These are phyloP conservation scores for Gallinago paraguaiae DNA, from an alignment of 2,113 vertebrate genomes.

Conservation along the genomic window DNA sequence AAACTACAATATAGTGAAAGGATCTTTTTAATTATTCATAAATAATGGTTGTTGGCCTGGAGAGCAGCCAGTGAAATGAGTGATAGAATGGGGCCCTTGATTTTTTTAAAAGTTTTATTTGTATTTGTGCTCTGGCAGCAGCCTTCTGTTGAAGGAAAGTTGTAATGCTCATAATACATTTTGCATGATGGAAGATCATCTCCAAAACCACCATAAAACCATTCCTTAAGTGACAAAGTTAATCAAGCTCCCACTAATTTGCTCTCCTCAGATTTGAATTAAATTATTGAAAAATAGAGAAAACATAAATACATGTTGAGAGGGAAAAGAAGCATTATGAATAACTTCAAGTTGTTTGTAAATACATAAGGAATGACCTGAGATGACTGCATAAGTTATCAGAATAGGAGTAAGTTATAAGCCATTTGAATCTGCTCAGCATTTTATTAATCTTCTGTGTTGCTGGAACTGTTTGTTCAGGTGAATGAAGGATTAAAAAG, in stretches of 20 bases:
- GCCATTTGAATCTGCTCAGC: background rate
- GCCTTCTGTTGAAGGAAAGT: background rate
- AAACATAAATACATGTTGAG: background rate
- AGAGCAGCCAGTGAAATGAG: background rate
- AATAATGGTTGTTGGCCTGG: background rate
- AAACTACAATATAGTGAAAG: background rate
- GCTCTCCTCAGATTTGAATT: background rate
- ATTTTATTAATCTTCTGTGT: background rate
- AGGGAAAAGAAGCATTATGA: background rate
- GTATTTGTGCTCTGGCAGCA: background rate
- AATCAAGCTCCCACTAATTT: background rate
- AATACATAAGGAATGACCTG: background rate
- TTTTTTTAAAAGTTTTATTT: constrained; percentile 10
- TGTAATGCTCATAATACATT: background rate
- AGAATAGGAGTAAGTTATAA: background rate
- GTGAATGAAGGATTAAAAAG: background rate
- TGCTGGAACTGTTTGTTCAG: constrained; percentile 7
- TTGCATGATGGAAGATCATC: background rate
- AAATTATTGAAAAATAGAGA: constrained; percentile 19
- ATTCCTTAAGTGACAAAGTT: background rate
- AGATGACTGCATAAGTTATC: background rate
- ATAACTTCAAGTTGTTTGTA: background rate
- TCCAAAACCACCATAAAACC: background rate
- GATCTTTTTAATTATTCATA: background rate
- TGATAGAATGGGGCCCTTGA: background rate